Base-by-base conservation (phyloP, 2,113 vertebrate species). In the Eptatretus burgeri region DNA sequence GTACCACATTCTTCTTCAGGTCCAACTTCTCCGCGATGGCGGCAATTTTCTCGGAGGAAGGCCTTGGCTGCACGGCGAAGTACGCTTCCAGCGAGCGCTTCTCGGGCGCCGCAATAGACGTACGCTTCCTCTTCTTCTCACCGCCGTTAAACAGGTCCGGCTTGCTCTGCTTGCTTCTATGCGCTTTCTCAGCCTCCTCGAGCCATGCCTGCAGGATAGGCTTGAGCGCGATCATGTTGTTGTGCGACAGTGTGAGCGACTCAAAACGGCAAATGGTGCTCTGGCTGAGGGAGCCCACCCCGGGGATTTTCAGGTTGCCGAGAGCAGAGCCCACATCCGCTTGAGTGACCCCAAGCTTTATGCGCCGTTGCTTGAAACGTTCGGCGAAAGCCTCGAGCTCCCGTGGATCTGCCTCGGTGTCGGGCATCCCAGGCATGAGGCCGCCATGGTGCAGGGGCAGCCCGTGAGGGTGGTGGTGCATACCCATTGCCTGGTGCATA, bases 401-500 rank as follows among this genome's bases (percentile, higher is more conserved):
- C 67, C 84, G 76, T 0, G 84, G 84, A 66, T 87, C 84, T 2
- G 84, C 83, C 72, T 87, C 84, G 4, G 77, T 66, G 68, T 89
- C 84, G 1, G 74, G 75, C 49, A 73, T 70, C 1, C 67, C 67
- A 64, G 85, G 71, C 56, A 60, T 60, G 56, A 60, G 56, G 56
- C 56, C 56, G 60, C 76, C 76, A 12, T 75, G 65, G 78, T 96
- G 91, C 13, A 79, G 71, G 62, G 74, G 71, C 51, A 84, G 70
- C 50, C 73, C 72, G 73, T 86, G 83, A 49, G 82, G 85, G 69
- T 93, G 88, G 68, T 85, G 86, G 19, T 66, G 65, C 78, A 85
- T 87, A 75, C 93, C 78, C 41, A 88, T 87, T 5, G 86, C 87
- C 74, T 89, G 88, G 76, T 95, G 91, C 91, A 95, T 91, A 75